Percentiles rank a stretch among this genome's conserved stretches.
These are phyloP conservation scores for Vombatus ursinus DNA, from an alignment of 2,113 vertebrate species.

Conservation along the genomic window DNA sequence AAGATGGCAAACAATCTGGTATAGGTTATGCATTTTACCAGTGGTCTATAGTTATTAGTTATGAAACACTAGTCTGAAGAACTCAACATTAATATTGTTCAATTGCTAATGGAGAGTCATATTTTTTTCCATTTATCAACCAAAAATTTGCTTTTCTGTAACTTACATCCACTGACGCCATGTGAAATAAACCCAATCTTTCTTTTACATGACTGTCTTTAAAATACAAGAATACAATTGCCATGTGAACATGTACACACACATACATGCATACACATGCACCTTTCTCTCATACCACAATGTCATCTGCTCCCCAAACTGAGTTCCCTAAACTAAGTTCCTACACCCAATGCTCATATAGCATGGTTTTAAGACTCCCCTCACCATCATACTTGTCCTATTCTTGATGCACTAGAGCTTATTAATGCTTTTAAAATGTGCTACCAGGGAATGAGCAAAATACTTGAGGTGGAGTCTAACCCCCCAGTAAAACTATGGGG, in stretches of 20 bases:
- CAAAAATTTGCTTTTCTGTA: not conserved
- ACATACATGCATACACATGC: not conserved
- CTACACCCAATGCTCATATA: not conserved
- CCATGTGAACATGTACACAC: not conserved
- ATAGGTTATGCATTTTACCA: not conserved
- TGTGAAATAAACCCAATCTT: not conserved
- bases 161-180: not conserved
- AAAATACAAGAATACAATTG: not conserved
- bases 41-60: not conserved
- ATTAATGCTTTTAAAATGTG: not conserved
- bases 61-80: not conserved
- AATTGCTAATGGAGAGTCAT: not conserved
- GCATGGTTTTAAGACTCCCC: not conserved
- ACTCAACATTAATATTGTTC: not conserved
- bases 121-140: too few relatives aligned
- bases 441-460: not conserved
- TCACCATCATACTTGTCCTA: not conserved
- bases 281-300: not conserved
- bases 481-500: not conserved
- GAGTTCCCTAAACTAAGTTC: not conserved
- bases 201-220: not conserved
- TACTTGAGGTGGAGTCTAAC: not conserved
- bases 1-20: too few relatives aligned
- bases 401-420: not conserved
- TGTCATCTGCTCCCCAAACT: not conserved